Evolutionary conservation across 2,888 invertebrate species (phyloP).

Genomic region (Athrips mouffetella): DNA sequence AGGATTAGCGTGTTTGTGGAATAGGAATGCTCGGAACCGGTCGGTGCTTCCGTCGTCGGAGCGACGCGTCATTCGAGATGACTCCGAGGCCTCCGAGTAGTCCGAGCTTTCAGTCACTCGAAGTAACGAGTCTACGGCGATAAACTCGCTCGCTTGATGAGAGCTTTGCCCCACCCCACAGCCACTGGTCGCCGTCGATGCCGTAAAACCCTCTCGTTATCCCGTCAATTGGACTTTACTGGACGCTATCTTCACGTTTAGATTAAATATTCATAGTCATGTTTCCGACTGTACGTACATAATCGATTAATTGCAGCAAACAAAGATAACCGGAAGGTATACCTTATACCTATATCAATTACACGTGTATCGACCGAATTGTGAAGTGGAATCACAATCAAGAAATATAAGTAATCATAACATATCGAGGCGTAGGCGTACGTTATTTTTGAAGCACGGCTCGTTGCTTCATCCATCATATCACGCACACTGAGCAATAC

Average conservation of each 20-base stretch:
- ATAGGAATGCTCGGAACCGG: conserved; percentile 63
- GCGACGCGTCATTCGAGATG: conserved; percentile 28
- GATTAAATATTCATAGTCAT: background rate
- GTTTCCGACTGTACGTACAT: no score
- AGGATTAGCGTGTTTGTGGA: conserved; percentile 10
- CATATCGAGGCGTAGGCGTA: conserved; percentile 25
- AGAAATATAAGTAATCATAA: conserved; percentile 27
- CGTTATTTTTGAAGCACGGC: conserved; percentile 38
- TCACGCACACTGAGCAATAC: conserved; percentile 37
- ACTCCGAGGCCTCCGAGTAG: conserved; percentile 28
- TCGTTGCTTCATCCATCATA: conserved; percentile 30
- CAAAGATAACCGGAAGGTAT: background rate
- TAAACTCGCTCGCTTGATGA: conserved; percentile 3
- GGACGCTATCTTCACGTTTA: background rate
- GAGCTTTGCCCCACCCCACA: conserved; percentile 11
- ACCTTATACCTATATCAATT: no score
- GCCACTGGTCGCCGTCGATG: conserved; percentile 1
- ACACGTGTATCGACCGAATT: conserved; percentile 22
- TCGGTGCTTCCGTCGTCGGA: conserved; percentile 51
- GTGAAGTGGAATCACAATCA: conserved; percentile 20
- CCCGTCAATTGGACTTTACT: conserved; percentile 3
- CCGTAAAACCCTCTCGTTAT: conserved; percentile 1
- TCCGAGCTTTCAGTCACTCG: conserved; percentile 9
- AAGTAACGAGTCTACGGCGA: background rate
- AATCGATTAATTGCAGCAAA: background rate